Percentiles rank a stretch among this genome's conserved stretches.
Evolutionary conservation across 92 coral and sea anemone species (phyloP).

Genomic region (Pocillopora meandrina): DNA sequence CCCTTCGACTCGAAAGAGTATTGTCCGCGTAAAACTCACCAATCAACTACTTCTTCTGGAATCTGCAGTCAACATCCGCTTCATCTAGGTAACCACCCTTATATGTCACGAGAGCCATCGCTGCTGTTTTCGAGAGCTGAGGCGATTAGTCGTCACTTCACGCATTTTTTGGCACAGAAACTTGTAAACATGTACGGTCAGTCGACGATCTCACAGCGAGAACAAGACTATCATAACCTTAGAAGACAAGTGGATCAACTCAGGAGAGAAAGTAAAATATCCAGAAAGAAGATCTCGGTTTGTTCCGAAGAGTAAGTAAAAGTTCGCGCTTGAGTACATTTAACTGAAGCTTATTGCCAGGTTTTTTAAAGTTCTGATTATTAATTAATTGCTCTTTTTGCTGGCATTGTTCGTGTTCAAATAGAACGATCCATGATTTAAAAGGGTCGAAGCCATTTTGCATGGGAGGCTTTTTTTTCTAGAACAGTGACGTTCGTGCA

Average conservation of each 20-base stretch:
- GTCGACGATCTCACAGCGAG: slow-evolving; percentile 38
- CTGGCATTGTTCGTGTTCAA: slow-evolving; percentile 12
- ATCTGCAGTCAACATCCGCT: slow-evolving; percentile 6
- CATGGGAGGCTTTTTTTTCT: not conserved
- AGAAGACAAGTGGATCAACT: slow-evolving; percentile 44
- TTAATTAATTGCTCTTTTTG: slow-evolving; percentile 2
- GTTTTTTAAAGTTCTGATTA: slow-evolving; percentile 19
- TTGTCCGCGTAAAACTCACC: slow-evolving; percentile 23
- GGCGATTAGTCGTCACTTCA: not conserved
- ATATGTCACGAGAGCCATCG: not conserved
- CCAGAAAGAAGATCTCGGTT: slow-evolving; percentile 42
- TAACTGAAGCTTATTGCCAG: not conserved
- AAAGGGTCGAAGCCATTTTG: not conserved
- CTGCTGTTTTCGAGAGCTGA: not conserved
- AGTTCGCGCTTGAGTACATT: not conserved
- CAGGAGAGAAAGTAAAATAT: slow-evolving; percentile 20
- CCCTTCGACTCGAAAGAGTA: not conserved
- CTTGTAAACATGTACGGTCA: slow-evolving; percentile 36
- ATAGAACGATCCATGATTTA: not conserved
- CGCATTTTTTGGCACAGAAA: not conserved
- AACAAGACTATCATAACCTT: slow-evolving; percentile 32
- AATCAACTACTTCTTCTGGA: slow-evolving; percentile 10
- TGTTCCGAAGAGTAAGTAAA: slow-evolving; percentile 44
- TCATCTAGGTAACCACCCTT: slow-evolving; percentile 14
- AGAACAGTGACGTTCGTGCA: not conserved